Base-by-base conservation (phyloP, 2,797 vertebrate genomes). In the Manis pentadactyla region DNA sequence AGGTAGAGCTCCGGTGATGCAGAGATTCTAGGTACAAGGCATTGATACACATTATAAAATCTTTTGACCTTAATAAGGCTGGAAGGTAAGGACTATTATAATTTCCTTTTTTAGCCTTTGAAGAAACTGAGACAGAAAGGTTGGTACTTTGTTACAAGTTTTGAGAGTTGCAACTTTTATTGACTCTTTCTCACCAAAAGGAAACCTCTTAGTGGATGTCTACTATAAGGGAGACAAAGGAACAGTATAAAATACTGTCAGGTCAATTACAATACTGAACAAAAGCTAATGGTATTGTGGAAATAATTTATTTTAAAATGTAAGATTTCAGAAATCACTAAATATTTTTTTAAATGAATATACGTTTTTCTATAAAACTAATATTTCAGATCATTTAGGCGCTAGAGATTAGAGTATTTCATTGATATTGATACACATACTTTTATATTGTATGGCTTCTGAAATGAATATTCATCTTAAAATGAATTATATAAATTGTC, bases 281-380 rank as follows among this genome's bases (percentile, higher is more conserved):
- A 75, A 49, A 71, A 49, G 0, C 27, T 81, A 77, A 69, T 66
- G 4, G 5, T 66, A 31, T 55, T 57, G 2, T 68, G 55, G 46
- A 87, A 95, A 51, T 75, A 51, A 51, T 55, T 55, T 63, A 73
- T 77, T 87, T 93, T 78, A 73, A 91, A 93, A 64, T 46, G 42
- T 55, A 84, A 49, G 21, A 23, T 90, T 93, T 51, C 6, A 49
- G 79, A 94, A 89, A 7, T 25, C 2, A 64, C 53, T 39, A 87
- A 84, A 31, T 81, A 11, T 77, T 73, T 77, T 75, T 81, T 82
- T 84, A 71, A 61, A 4, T 57, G 46, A 94, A 29, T 27, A 34
- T 42, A 82, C 25, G 5, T 77, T 94, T 71, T 77, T 3, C 23
- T 79, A 25, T 79, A 73, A 92, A 94, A 68, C 2, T 75, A 55